Conservation (phyloP, 2,888 invertebrate species). For the Drosophila prostipennis region DNA sequence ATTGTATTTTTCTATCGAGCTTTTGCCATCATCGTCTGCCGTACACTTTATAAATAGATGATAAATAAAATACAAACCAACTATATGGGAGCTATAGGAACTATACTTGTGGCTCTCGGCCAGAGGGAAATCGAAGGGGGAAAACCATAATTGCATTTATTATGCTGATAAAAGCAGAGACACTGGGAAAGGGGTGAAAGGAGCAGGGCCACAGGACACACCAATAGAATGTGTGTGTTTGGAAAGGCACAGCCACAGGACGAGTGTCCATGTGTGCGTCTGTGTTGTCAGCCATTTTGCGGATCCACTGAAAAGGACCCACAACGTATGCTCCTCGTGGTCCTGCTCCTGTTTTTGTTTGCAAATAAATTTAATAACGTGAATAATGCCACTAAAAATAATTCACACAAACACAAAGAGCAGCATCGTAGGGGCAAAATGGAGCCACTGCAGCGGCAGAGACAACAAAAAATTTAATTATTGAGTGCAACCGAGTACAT, state of each 20-base stretch:
- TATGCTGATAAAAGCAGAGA: constrained; percentile 79
- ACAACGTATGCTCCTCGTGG: constrained; percentile 28
- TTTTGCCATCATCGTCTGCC: constrained; percentile 50
- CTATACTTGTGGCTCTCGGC: constrained; percentile 25
- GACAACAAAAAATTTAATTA: constrained; percentile 66
- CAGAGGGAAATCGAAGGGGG: constrained; percentile 33
- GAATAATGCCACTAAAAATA: constrained; percentile 77
- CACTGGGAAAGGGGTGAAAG: constrained; percentile 31
- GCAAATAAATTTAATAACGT: constrained; percentile 80
- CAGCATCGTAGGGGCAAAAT: constrained; percentile 7
- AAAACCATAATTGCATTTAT: constrained; percentile 82
- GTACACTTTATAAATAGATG: constrained; percentile 58
- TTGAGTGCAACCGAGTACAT: constrained; percentile 52
- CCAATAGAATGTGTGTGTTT: constrained; percentile 12
- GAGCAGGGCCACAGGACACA: constrained; percentile 16
- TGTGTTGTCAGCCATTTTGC: constrained; percentile 68
- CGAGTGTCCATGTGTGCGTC: constrained; percentile 23
- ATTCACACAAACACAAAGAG: constrained; percentile 58
- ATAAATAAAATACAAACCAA: constrained; percentile 57
- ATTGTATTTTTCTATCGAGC: constrained; percentile 63
- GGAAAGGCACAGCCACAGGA: constrained; percentile 41
- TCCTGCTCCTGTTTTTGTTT: constrained; percentile 62
- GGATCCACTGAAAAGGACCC: constrained; percentile 38
- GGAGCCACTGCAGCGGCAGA: constrained; percentile 15
- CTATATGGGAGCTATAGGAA: constrained; percentile 8